Conservation (phyloP, 35 echinoderm and acorn worm genomes). For the Holothuria glaberrima region DNA sequence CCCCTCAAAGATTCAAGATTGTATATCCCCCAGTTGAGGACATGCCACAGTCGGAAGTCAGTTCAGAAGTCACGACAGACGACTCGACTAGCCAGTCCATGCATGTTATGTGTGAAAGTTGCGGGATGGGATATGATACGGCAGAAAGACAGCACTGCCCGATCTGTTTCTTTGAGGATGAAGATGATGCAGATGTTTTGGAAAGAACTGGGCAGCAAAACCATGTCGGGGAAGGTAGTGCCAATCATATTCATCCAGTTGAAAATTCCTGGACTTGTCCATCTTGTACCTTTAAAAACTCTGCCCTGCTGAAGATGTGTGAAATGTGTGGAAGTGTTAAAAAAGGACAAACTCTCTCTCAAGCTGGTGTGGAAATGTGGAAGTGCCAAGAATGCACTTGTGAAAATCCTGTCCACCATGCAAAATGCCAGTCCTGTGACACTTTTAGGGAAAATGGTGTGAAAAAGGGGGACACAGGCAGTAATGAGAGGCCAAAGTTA, state of each 20-base stretch:
- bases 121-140: background rate
- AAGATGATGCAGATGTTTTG: background rate
- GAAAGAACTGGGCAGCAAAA: background rate
- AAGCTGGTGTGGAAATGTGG: slow-evolving; percentile 42
- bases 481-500: background rate
- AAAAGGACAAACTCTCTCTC: background rate
- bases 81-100: background rate
- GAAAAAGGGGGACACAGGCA: too few relatives aligned
- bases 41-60: background rate
- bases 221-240: background rate
- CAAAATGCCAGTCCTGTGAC: too few relatives aligned
- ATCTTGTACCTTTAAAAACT: slow-evolving; percentile 82
- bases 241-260: too few relatives aligned
- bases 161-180: slow-evolving; percentile 12
- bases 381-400: slow-evolving; percentile 67
- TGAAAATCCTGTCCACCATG: slow-evolving; percentile 7
- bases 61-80: background rate
- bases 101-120: background rate
- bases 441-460: too few relatives aligned
- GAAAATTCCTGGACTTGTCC: slow-evolving; percentile 67
- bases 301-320: slow-evolving; percentile 47
- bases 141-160: background rate
- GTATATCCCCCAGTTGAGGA: slow-evolving; percentile 16
- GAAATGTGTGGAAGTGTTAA: slow-evolving; percentile 62
- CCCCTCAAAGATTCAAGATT: slow-evolving; percentile 9